A percentile compares a stretch with the other conserved stretches of the same genome.
Conservation (phyloP, 37 sponge, comb jelly and placozoan genomes). For the Geodia barretti region DNA sequence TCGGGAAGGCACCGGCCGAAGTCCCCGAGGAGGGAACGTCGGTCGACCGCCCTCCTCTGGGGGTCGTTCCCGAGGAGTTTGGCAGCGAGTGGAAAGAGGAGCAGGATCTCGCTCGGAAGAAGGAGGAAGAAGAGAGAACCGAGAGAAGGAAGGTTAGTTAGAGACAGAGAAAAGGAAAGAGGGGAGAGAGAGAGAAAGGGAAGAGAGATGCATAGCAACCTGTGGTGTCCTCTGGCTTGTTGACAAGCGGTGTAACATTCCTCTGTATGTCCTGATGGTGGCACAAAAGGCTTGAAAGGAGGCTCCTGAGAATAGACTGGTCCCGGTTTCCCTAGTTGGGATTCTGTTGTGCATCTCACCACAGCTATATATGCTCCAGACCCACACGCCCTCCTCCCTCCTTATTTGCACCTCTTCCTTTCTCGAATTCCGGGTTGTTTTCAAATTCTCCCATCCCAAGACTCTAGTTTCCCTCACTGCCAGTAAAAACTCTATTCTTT, state of each 20-base stretch:
- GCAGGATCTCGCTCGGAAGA: conserved; percentile 10
- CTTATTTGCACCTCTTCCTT: too few species aligned
- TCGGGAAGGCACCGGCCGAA: not conserved
- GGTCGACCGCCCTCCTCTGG: not conserved
- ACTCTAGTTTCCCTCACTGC: too few species aligned
- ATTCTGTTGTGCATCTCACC: too few species aligned
- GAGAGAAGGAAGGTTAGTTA: conserved; percentile 1
- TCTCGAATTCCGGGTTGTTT: too few species aligned
- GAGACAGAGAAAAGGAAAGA: not conserved
- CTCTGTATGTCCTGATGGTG: not conserved
- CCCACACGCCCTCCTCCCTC: too few species aligned
- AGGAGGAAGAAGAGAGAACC: conserved; percentile 11
- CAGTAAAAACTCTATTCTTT: too few species aligned
- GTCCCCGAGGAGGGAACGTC: not conserved
- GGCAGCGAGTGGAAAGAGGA: conserved; percentile 12
- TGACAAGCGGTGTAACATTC: not conserved
- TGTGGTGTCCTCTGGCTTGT: not conserved
- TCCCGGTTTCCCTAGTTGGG: too few species aligned
- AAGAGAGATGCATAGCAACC: too few species aligned
- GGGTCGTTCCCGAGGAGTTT: conserved; percentile 9
- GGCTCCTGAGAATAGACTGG: too few species aligned
- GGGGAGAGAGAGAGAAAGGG: not conserved
- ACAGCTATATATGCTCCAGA: too few species aligned
- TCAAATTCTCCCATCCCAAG: too few species aligned
- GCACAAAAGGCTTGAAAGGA: too few species aligned